Evolutionary conservation across 2,797 vertebrate species (phyloP).

Genomic region (Dryobates pubescens): DNA sequence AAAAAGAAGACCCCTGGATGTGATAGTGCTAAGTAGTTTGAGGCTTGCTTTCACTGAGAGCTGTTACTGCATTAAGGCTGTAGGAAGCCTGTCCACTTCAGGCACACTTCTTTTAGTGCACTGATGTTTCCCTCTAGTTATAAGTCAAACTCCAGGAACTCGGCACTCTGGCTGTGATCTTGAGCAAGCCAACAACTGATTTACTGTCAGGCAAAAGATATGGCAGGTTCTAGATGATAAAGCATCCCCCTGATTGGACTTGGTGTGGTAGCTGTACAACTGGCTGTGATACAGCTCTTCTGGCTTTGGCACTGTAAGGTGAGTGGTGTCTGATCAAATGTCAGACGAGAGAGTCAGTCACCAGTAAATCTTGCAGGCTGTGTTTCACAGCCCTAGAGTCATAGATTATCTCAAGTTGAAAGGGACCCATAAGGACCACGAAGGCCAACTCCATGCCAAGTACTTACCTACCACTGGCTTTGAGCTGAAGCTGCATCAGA

Average conservation of each 20-base stretch:
- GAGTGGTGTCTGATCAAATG: background rate
- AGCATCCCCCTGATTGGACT: background rate
- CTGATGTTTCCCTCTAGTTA: background rate
- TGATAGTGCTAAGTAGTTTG: background rate
- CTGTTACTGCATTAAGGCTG: background rate
- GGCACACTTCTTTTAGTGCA: background rate
- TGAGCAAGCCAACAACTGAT: background rate
- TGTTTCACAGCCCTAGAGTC: background rate
- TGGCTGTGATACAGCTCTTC: background rate
- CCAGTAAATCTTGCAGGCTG: background rate
- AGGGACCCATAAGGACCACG: too few relatives aligned
- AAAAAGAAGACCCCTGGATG: background rate
- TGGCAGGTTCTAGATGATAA: background rate
- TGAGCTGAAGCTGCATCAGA: background rate
- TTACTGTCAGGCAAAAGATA: background rate
- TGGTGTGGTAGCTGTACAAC: background rate
- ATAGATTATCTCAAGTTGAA: too few relatives aligned
- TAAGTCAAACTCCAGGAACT: background rate
- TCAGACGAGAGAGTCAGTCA: background rate
- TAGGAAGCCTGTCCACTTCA: background rate
- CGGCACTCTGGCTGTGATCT: background rate
- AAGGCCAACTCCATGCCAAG: too few relatives aligned
- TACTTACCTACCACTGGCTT: background rate
- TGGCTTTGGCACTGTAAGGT: background rate
- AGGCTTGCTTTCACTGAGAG: background rate